phyloP scores from a whole-genome alignment of 2,113 vertebrate species.

The Microcebus lehilahytsara region DNA sequence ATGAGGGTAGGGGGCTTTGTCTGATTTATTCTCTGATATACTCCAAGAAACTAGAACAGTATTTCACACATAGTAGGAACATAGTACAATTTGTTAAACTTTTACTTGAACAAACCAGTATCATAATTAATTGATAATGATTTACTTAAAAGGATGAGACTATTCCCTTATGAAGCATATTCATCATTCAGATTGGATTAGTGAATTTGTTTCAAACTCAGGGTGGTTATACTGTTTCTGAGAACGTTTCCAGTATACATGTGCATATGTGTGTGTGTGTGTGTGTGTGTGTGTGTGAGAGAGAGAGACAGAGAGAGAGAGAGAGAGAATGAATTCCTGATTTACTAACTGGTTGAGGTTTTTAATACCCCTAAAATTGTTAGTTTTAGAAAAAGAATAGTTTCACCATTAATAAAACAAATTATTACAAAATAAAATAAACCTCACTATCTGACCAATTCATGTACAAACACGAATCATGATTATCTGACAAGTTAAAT shows the following conservation, averaged over 20 bases:
- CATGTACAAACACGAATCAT: not conserved
- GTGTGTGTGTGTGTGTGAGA: not conserved
- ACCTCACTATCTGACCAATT: not conserved
- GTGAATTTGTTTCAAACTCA: conserved; percentile 16
- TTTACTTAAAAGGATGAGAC: not conserved
- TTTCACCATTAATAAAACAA: conserved; percentile 1
- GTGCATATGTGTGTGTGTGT: not conserved
- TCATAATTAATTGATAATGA: not conserved
- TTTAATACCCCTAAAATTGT: not conserved
- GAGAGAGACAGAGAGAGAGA: not conserved
- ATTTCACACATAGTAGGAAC: not conserved
- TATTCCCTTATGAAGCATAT: not conserved
- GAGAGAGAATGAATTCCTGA: not conserved
- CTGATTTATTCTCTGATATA: not conserved
- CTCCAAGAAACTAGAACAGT: not conserved
- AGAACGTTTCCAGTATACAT: not conserved
- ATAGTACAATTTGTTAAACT: not conserved
- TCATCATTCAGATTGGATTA: not conserved
- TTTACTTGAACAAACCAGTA: conserved; percentile 5
- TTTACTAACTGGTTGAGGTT: not conserved
- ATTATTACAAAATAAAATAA: conserved; percentile 26
- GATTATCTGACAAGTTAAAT: conserved; percentile 10
- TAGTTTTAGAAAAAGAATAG: not conserved
- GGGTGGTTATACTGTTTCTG: not conserved
- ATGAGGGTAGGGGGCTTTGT: not conserved